phyloP scores from a whole-genome alignment of 2,888 invertebrate genomes.

The Drosophila pseudotalamancana region DNA sequence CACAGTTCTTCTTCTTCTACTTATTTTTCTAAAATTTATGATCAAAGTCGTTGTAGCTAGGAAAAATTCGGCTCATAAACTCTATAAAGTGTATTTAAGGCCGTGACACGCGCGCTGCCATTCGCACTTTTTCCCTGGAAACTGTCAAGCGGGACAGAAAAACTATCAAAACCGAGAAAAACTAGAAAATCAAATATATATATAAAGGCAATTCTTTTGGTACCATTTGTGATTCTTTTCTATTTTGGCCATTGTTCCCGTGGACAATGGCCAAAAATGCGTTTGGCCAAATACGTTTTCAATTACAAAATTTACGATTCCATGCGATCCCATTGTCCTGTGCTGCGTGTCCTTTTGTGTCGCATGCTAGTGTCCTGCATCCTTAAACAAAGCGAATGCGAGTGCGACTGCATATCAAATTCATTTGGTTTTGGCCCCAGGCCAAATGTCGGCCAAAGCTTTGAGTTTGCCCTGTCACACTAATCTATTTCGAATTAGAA shows the following conservation, averaged over 20 bases:
- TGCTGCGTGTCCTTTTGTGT: conserved; percentile 30
- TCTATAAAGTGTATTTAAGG: conserved; percentile 13
- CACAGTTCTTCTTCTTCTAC: conserved; percentile 12
- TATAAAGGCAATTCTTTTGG: conserved; percentile 21
- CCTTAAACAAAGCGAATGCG: conserved; percentile 49
- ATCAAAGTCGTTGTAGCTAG: neutral
- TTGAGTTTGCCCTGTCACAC: conserved; percentile 32
- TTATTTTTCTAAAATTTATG: conserved; percentile 53
- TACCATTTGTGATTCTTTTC: conserved; percentile 19
- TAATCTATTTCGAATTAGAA: conserved; percentile 18
- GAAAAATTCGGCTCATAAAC: conserved; percentile 28
- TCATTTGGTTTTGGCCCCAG: conserved; percentile 37
- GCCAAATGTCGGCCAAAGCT: conserved; percentile 36
- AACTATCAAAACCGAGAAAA: conserved; percentile 46
- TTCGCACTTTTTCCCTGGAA: conserved; percentile 26
- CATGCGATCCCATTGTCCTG: conserved; percentile 34
- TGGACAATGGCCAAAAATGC: conserved; percentile 35
- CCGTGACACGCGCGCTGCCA: conserved; percentile 63
- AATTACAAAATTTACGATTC: conserved; percentile 75
- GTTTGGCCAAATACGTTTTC: conserved; percentile 66
- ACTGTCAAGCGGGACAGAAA: too few species aligned
- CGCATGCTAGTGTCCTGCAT: conserved; percentile 17
- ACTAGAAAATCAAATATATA: neutral
- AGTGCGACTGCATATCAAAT: conserved; percentile 62
- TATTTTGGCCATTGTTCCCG: conserved; percentile 26